A percentile compares a stretch with the other conserved stretches of the same genome.
These are phyloP conservation scores for Bombus affinis DNA, from an alignment of 1,140 invertebrate genomes.

Conservation along the genomic window DNA sequence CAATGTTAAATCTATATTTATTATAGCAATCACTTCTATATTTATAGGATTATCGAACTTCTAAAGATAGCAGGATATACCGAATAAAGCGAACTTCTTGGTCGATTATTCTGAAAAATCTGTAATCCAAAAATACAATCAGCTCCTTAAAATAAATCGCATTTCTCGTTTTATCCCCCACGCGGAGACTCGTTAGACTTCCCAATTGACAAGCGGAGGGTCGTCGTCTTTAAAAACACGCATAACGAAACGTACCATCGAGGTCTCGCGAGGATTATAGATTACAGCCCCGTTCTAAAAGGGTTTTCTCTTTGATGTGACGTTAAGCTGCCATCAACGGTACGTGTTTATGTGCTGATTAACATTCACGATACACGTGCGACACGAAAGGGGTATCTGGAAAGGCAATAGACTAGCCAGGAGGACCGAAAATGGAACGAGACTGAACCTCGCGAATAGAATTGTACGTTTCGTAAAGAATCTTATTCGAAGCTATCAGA, in stretches of 20 bases:
- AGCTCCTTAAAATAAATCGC: background rate
- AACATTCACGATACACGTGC: slow-evolving; percentile 29
- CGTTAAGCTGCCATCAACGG: background rate
- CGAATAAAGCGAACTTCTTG: background rate
- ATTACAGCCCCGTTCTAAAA: background rate
- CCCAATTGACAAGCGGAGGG: background rate
- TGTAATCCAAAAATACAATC: background rate
- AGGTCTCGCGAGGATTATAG: slow-evolving; percentile 13
- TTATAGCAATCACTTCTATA: no score
- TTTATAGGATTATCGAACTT: no score
- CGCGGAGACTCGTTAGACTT: background rate
- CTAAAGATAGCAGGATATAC: background rate
- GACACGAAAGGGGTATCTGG: background rate
- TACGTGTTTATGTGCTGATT: slow-evolving; percentile 28
- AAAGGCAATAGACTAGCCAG: slow-evolving; percentile 5
- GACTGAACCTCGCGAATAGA: slow-evolving; percentile 7
- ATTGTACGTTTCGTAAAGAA: background rate
- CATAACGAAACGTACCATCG: background rate
- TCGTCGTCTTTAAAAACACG: background rate
- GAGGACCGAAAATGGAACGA: background rate
- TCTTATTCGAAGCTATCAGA: background rate
- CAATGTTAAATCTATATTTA: no score
- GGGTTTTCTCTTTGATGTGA: slow-evolving; percentile 44
- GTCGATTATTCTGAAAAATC: background rate
- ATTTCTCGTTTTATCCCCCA: background rate